Percentiles rank a stretch among this genome's conserved stretches.
These are phyloP conservation scores for Hestina assimilis DNA, from an alignment of 1,140 invertebrate species.

Conservation along the genomic window DNA sequence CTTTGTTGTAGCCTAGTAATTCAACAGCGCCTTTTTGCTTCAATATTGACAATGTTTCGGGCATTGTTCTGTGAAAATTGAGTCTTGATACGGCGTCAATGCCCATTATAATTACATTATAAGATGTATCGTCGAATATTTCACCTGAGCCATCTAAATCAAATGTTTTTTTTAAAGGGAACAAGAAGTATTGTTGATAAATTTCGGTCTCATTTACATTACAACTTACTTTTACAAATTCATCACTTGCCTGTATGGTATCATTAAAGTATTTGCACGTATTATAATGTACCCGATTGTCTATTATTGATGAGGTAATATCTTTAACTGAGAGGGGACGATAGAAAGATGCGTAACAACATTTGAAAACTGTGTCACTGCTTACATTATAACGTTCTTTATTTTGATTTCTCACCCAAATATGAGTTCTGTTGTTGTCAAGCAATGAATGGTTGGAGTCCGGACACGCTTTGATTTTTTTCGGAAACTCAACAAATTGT, in stretches of 20 bases:
- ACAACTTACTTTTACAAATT: constrained; percentile 82
- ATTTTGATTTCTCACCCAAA: constrained; percentile 67
- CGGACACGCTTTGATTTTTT: constrained; percentile 39
- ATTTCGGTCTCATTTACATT: constrained; percentile 58
- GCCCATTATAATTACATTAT: constrained; percentile 87
- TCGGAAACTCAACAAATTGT: constrained; percentile 38
- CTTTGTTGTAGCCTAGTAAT: constrained; percentile 88
- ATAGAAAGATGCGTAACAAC: constrained; percentile 81
- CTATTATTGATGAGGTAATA: constrained; percentile 43
- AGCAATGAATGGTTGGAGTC: constrained; percentile 69
- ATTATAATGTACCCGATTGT: constrained; percentile 57
- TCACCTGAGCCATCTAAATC: constrained; percentile 10
- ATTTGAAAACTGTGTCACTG: constrained; percentile 66
- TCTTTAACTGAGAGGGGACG: constrained; percentile 68
- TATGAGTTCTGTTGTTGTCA: constrained; percentile 79
- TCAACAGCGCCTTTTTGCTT: constrained; percentile 81
- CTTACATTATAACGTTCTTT: constrained; percentile 68
- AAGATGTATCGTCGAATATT: constrained; percentile 27
- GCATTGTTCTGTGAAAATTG: constrained; percentile 90
- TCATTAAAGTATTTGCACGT: constrained; percentile 61
- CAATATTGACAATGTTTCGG: constrained; percentile 81
- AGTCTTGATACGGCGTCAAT: constrained; percentile 92
- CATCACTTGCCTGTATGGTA: constrained; percentile 62
- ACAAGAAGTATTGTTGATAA: constrained; percentile 84
- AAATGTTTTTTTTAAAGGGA: constrained; percentile 71